phyloP scores from a whole-genome alignment of 2,888 invertebrate species.

The Drosophila ezoana region DNA sequence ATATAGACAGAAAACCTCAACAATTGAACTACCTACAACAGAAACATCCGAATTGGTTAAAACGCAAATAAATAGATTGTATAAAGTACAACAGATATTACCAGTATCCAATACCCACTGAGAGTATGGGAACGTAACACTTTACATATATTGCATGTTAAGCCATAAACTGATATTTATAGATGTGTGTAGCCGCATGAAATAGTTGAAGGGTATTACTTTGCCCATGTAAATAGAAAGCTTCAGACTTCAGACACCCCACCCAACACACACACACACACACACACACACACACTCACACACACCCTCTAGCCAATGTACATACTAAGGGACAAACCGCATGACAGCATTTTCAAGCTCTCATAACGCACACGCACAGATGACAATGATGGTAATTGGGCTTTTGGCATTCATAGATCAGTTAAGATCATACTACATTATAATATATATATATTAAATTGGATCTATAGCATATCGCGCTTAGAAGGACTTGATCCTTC shows the following conservation, averaged over 20 bases:
- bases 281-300: neutral
- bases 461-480: conserved; percentile 19
- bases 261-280: neutral
- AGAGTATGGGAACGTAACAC: neutral
- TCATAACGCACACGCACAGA: conserved; percentile 10
- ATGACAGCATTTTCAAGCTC: neutral
- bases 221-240: conserved; percentile 26
- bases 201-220: conserved; percentile 24
- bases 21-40: conserved; percentile 54
- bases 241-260: conserved; percentile 9
- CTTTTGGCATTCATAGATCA: conserved; percentile 2
- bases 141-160: conserved; percentile 29
- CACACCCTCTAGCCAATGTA: conserved; percentile 14
- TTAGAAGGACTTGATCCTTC: conserved; percentile 8
- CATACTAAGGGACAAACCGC: conserved; percentile 7
- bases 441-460: too few relatives aligned
- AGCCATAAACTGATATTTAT: conserved; percentile 40
- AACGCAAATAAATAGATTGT: conserved; percentile 9
- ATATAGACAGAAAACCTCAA: conserved; percentile 53
- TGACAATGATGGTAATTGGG: conserved; percentile 4
- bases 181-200: conserved; percentile 43
- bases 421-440: too few relatives aligned
- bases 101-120: neutral
- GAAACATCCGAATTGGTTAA: conserved; percentile 32
- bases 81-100: conserved; percentile 8